Percentiles rank a stretch among this genome's conserved stretches.
Conservation (phyloP, 1,140 invertebrate genomes). For the Diprion similis region DNA sequence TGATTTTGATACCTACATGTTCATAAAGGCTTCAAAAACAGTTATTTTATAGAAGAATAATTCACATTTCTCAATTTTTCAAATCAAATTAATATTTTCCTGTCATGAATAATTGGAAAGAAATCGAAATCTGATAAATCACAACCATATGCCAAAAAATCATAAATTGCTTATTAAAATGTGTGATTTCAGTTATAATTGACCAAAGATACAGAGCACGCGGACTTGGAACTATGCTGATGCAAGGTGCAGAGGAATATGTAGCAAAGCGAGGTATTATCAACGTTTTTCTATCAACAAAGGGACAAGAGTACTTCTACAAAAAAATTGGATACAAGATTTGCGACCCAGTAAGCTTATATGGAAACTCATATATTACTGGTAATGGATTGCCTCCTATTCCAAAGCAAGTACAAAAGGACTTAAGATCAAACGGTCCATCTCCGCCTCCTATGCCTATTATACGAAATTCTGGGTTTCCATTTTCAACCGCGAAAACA, state of each 20-base stretch:
- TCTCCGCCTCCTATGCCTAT: conserved; percentile 56
- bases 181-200: conserved; percentile 69
- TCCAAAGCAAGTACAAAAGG: conserved; percentile 18
- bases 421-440: conserved; percentile 36
- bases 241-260: conserved; percentile 75
- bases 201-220: conserved; percentile 71
- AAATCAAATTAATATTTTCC: too few species aligned
- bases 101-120: too few species aligned
- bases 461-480: conserved; percentile 31
- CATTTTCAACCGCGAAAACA: conserved; percentile 35
- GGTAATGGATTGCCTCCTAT: conserved; percentile 37
- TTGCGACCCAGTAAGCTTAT: conserved; percentile 74
- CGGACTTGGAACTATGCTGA: conserved; percentile 74
- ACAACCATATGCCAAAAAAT: too few species aligned
- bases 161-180: background rate
- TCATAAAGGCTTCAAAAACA: too few species aligned
- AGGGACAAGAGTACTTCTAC: conserved; percentile 80
- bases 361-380: conserved; percentile 59
- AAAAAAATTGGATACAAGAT: conserved; percentile 74
- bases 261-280: conserved; percentile 65
- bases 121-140: too few species aligned
- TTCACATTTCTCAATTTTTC: too few species aligned
- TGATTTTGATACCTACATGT: too few species aligned
- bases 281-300: conserved; percentile 76
- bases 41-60: too few species aligned